Base-by-base conservation (phyloP, 92 coral and sea anemone species). In the Actinernus sp. region DNA sequence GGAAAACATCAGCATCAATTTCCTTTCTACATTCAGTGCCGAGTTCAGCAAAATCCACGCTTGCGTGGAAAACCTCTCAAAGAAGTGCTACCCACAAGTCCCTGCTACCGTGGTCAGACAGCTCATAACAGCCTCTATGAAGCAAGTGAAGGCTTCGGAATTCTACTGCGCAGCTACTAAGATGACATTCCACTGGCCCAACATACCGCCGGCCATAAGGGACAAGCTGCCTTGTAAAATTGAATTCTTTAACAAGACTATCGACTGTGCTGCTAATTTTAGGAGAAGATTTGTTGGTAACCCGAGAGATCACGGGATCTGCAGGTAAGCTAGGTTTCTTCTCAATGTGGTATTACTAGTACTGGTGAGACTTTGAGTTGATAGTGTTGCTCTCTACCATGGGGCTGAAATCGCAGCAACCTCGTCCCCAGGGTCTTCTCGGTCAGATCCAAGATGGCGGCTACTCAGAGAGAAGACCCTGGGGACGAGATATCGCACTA, bases 131-230 rank as follows among this genome's bases (percentile, higher is more conserved):
- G 27, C 55, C 17, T 63, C 27, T 19, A 47, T 68, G 63, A 68
- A 52, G 23, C 76, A 68, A 39, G 24, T 68, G 19, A 40, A 68
- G 49, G 76, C 63, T 22, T 24, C 36, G 18, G 36, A 17, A 26
- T 68, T 68, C 54, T 68, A 68, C 76, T 68, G 76, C 55, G 26
- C 43, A 25, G 40, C 34, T 34, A 39, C 36, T 3, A 55, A 25
- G 34, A 55, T 52, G 8, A 40, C 50, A 37, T 7, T 26, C 11
- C 45, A 38, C 14, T 68, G 76, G 76, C 14, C 63, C 27, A 68
- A 68, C 44, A 43, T 68, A 17, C 63, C 76, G n/a, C 51, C 41
- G 22, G 32, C 43, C 12, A 13, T 68, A 10, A 45, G 31, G 32
- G 61, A 38, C 14, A 31, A 55, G 16, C 26, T 68, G 33, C 20